A percentile compares a stretch with the other conserved stretches of the same genome.
Conservation (phyloP, 2,113 vertebrate species). For the Anhinga anhinga region DNA sequence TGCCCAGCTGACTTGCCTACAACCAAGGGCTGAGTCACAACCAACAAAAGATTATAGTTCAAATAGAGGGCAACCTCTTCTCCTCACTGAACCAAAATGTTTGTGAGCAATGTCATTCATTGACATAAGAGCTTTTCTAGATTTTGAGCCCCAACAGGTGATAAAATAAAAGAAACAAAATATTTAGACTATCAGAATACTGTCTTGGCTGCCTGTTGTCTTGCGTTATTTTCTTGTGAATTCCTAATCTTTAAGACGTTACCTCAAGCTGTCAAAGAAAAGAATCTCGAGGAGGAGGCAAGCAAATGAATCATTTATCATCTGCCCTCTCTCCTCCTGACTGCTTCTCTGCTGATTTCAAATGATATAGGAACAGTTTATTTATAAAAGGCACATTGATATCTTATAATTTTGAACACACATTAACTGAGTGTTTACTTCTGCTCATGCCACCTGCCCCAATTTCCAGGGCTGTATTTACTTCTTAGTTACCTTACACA, state of each 20-base stretch:
- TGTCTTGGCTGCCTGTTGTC: background rate
- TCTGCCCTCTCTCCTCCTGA: slow-evolving; percentile 18
- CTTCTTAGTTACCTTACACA: background rate
- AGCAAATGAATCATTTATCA: slow-evolving; percentile 45
- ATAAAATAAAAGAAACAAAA: background rate
- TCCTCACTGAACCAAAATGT: background rate
- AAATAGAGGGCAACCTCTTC: background rate
- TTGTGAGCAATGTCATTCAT: background rate
- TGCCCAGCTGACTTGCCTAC: background rate
- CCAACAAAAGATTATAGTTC: background rate
- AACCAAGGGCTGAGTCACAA: background rate
- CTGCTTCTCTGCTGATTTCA: background rate
- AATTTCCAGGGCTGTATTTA: background rate
- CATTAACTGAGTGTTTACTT: background rate
- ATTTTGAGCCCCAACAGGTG: background rate
- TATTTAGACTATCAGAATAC: background rate
- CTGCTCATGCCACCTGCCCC: background rate
- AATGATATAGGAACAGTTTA: background rate
- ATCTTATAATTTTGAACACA: background rate
- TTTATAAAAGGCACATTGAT: background rate
- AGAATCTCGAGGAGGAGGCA: slow-evolving; percentile 1
- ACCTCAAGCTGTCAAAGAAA: slow-evolving; percentile 7
- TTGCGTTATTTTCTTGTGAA: background rate
- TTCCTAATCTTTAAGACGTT: slow-evolving; percentile 15
- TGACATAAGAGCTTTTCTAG: background rate